Conservation (phyloP, 2,888 invertebrate genomes). For the Leucozona laternaria region DNA sequence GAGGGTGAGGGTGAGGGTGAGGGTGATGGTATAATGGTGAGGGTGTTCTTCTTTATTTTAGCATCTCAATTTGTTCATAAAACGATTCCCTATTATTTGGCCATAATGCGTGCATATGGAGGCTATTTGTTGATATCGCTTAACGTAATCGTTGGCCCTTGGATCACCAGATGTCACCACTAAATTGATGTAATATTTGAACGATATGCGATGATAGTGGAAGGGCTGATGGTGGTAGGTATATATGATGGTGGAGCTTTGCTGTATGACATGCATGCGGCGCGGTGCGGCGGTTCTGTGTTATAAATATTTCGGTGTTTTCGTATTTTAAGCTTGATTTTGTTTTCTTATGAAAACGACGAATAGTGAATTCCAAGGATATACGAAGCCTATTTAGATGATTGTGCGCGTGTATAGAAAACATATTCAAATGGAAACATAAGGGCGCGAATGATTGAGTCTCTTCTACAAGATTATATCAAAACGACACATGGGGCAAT, state of each 20-base stretch:
- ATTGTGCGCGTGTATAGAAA: constrained; percentile 23
- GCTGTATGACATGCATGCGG: constrained; percentile 10
- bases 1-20: background rate
- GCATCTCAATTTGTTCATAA: constrained; percentile 71
- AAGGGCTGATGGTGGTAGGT: background rate
- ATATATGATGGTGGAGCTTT: background rate
- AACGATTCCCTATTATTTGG: constrained; percentile 73
- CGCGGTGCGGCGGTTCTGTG: background rate
- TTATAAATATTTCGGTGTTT: constrained; percentile 9
- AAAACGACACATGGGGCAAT: constrained; percentile 2
- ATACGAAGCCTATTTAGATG: constrained; percentile 39
- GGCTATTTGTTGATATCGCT: constrained; percentile 73
- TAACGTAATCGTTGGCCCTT: constrained; percentile 66
- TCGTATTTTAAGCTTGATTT: constrained; percentile 20
- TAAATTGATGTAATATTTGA: constrained; percentile 72
- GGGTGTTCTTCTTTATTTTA: constrained; percentile 47
- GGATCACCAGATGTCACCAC: constrained; percentile 75
- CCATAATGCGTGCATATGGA: constrained; percentile 74
- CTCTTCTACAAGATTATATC: background rate
- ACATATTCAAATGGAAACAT: constrained; percentile 53
- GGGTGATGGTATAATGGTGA: background rate
- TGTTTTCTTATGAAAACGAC: constrained; percentile 37
- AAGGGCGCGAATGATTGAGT: constrained; percentile 70
- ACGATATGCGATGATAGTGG: constrained; percentile 35
- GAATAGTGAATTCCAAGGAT: constrained; percentile 54